These are phyloP conservation scores for Rhagophthalmus giganteus DNA, from an alignment of 2,888 invertebrate species.

Conservation along the genomic window DNA sequence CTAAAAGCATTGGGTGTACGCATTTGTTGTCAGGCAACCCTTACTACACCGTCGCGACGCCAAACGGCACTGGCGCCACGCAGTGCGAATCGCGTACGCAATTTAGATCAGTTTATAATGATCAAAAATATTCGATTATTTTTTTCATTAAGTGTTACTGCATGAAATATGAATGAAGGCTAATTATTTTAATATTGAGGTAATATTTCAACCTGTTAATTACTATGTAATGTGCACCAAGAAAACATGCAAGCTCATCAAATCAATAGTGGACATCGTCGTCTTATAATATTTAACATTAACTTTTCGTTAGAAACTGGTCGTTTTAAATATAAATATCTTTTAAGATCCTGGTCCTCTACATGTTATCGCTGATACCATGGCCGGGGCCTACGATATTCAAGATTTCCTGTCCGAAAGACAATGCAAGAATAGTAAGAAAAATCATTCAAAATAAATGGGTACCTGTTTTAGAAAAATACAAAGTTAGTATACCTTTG, in stretches of 20 bases:
- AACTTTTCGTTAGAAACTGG: no score
- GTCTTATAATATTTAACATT: no score
- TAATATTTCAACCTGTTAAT: conserved; percentile 58
- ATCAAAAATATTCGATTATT: conserved; percentile 9
- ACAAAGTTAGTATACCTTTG: conserved; percentile 81
- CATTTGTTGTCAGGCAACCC: conserved; percentile 23
- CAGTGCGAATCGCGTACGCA: conserved; percentile 3
- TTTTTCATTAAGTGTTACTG: conserved; percentile 15
- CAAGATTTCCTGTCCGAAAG: conserved; percentile 85
- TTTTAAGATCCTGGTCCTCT: conserved; percentile 74
- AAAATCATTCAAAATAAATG: conserved; percentile 90
- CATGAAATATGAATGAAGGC: conserved; percentile 84
- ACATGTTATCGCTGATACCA: conserved; percentile 81
- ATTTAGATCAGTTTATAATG: conserved; percentile 12
- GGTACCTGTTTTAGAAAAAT: conserved; percentile 86
- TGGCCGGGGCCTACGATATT: conserved; percentile 87
- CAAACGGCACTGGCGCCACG: conserved; percentile 12
- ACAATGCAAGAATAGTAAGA: conserved; percentile 84
- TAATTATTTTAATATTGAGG: conserved; percentile 83
- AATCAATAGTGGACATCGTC: conserved; percentile 17
- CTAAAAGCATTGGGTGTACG: conserved; percentile 8
- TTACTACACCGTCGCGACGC: conserved; percentile 18
- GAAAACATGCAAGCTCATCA: conserved; percentile 11
- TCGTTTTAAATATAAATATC: no score
- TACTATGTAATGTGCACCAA: not conserved